phyloP scores from a whole-genome alignment of 2,797 vertebrate species.

The Orientallactaga sibirica region DNA sequence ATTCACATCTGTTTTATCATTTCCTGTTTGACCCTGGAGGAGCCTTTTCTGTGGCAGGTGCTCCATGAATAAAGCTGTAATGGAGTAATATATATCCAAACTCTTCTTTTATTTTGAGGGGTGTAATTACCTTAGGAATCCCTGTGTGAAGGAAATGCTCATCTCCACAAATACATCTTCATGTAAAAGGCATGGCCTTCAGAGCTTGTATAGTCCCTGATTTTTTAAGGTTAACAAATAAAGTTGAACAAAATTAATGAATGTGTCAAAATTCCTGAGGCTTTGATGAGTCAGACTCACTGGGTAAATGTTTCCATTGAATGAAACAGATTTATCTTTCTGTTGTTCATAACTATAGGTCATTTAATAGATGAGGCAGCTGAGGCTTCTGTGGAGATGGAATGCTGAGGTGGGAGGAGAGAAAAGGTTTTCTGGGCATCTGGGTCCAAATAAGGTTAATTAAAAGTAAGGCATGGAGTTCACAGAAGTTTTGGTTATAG shows the following conservation, averaged over 20 bases:
- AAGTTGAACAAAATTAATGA: slow-evolving; percentile 82
- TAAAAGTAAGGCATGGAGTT: slow-evolving; percentile 21
- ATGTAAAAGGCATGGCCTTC: slow-evolving; percentile 38
- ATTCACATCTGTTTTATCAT: background rate
- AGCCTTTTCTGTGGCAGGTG: background rate
- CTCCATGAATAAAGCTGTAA: background rate
- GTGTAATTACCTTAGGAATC: slow-evolving; percentile 50
- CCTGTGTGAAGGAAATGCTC: slow-evolving; percentile 5
- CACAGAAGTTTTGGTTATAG: background rate
- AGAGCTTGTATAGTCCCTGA: slow-evolving; percentile 28
- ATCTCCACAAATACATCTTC: slow-evolving; percentile 68
- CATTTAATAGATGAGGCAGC: slow-evolving; percentile 72
- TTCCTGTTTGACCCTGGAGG: background rate
- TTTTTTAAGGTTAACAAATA: slow-evolving; percentile 80
- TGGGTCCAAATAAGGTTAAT: slow-evolving; percentile 15
- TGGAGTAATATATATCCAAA: background rate
- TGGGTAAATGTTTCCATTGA: slow-evolving; percentile 75
- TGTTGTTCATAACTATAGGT: slow-evolving; percentile 74
- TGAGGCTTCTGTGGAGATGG: slow-evolving; percentile 5
- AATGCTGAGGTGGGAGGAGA: background rate
- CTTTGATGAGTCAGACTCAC: slow-evolving; percentile 80
- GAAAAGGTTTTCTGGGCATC: background rate
- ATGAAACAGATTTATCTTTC: slow-evolving; percentile 80
- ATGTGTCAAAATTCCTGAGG: slow-evolving; percentile 77
- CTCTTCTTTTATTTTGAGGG: background rate